A percentile compares a stretch with the other conserved stretches of the same genome.
Evolutionary conservation across 2,113 vertebrate genomes (phyloP).

Genomic region (Lepus europaeus): DNA sequence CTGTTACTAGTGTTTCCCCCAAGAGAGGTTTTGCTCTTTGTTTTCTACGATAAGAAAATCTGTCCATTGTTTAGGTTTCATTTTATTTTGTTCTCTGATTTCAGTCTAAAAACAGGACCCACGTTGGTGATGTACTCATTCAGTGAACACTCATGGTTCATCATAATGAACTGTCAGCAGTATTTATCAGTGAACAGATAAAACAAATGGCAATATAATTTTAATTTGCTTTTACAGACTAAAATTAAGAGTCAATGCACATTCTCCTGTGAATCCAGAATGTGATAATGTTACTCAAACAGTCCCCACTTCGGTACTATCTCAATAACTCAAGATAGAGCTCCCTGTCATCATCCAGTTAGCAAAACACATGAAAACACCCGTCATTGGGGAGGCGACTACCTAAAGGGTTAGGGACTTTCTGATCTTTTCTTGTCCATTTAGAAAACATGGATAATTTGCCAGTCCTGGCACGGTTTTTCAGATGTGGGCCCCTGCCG

Average conservation of each 20-base stretch:
- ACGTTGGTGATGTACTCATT: neutral
- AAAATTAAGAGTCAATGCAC: constrained; percentile 17
- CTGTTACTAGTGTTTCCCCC: neutral
- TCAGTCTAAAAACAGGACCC: constrained; percentile 17
- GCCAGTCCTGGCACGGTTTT: neutral
- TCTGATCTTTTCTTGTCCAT: neutral
- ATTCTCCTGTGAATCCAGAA: constrained; percentile 17
- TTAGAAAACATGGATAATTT: constrained; percentile 30
- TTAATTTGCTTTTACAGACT: neutral
- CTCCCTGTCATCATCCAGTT: constrained; percentile 7
- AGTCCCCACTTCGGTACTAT: constrained; percentile 13
- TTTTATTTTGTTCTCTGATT: constrained; percentile 31
- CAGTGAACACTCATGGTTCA: neutral
- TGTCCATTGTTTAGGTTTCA: neutral
- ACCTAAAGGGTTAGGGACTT: neutral
- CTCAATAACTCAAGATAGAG: constrained; percentile 39
- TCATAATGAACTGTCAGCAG: neutral
- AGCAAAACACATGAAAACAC: constrained; percentile 10
- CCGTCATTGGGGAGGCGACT: neutral
- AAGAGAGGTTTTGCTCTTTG: neutral
- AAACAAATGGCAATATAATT: constrained; percentile 27
- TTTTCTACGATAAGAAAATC: constrained; percentile 43
- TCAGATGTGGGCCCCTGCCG: neutral
- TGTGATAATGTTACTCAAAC: neutral
- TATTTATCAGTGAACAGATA: neutral